Evolutionary conservation across 1,140 invertebrate species (phyloP).

Genomic region (Drosophila yakuba): DNA sequence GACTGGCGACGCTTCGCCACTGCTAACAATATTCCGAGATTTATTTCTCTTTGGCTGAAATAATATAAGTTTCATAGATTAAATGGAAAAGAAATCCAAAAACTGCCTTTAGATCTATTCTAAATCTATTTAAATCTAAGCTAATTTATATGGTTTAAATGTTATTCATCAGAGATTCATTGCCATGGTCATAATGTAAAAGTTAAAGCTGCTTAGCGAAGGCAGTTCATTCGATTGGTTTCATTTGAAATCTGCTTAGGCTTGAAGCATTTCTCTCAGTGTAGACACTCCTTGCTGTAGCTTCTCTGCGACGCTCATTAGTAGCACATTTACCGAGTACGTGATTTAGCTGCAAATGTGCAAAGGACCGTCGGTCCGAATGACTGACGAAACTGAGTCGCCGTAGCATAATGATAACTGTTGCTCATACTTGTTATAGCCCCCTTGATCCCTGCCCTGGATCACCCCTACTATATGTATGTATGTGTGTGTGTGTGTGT

Average conservation of each 20-base stretch:
- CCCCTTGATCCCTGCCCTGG: conserved; percentile 4
- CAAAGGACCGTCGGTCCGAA: conserved; percentile 39
- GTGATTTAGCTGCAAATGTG: conserved; percentile 81
- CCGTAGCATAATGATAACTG: conserved; percentile 56
- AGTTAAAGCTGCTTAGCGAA: too few relatives aligned
- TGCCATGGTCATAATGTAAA: too few relatives aligned
- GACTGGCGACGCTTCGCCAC: conserved; percentile 9
- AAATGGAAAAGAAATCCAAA: too few relatives aligned
- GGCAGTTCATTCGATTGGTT: too few relatives aligned
- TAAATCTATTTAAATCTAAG: too few relatives aligned
- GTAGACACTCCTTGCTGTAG: not conserved
- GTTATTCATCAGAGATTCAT: too few relatives aligned
- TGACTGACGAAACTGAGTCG: not conserved
- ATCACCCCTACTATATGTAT: not conserved
- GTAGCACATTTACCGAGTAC: conserved; percentile 77
- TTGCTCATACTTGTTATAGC: conserved; percentile 41
- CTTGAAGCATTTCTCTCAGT: not conserved
- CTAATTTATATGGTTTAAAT: too few relatives aligned
- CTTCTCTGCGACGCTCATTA: conserved; percentile 63
- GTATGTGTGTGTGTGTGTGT: too few relatives aligned
- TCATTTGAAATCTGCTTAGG: not conserved
- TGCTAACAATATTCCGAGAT: not conserved
- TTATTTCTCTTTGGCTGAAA: too few relatives aligned
- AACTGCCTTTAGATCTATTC: too few relatives aligned
- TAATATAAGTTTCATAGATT: too few relatives aligned